Conservation (phyloP, 2,797 vertebrate genomes). For the Menidia menidia region DNA sequence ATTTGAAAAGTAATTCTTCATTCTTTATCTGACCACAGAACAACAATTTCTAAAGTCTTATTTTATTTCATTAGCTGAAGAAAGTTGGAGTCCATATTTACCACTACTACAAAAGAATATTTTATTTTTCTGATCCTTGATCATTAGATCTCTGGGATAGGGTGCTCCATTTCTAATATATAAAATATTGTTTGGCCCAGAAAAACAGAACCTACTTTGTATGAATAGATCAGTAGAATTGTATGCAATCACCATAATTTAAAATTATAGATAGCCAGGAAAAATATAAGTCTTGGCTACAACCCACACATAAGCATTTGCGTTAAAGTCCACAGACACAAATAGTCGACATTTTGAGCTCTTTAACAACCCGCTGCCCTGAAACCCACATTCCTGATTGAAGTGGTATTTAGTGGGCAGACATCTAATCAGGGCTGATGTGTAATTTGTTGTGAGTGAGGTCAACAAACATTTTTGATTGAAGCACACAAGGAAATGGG, state of each 20-base stretch:
- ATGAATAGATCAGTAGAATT: neutral
- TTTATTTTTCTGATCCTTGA: neutral
- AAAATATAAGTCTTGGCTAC: neutral
- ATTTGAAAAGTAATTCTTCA: neutral
- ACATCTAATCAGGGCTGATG: slow-evolving; percentile 25
- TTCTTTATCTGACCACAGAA: too few relatives aligned
- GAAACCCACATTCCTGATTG: slow-evolving; percentile 23
- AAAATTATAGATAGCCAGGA: neutral
- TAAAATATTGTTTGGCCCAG: neutral
- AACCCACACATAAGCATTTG: neutral
- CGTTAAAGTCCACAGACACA: slow-evolving; percentile 11
- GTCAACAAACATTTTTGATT: neutral
- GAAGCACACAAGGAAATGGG: neutral
- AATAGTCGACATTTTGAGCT: slow-evolving; percentile 15
- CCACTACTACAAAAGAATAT: neutral
- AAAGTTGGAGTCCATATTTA: neutral
- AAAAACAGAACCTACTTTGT: neutral
- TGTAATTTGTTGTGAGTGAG: slow-evolving; percentile 9
- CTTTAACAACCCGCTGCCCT: slow-evolving; percentile 15
- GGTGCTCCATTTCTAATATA: neutral
- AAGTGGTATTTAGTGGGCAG: slow-evolving; percentile 26
- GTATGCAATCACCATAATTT: neutral
- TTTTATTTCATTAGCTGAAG: too few relatives aligned
- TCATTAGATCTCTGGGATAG: neutral
- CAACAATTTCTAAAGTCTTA: too few relatives aligned